phyloP scores from a whole-genome alignment of 2,797 vertebrate species.

The Merluccius polli region DNA sequence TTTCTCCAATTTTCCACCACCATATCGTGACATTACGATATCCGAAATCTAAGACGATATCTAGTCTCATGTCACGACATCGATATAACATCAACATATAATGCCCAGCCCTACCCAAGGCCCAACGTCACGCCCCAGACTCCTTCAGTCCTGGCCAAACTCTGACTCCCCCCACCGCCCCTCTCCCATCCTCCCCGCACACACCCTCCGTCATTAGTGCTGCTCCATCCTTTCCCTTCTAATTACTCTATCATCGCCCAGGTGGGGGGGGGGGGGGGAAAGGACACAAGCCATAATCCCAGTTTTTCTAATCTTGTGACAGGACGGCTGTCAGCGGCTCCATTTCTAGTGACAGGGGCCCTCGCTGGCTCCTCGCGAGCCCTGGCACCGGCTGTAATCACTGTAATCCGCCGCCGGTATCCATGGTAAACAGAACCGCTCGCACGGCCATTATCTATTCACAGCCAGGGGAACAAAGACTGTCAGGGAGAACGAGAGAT shows the following conservation, averaged over 20 bases:
- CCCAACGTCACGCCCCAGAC: no score
- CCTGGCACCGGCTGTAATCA: slow-evolving; percentile 64
- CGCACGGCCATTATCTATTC: slow-evolving; percentile 61
- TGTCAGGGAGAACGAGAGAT: slow-evolving; percentile 35
- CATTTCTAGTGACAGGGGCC: slow-evolving; percentile 42
- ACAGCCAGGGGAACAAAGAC: slow-evolving; percentile 58
- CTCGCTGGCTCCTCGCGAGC: slow-evolving; percentile 48
- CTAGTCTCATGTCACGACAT: no score
- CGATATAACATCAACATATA: no score
- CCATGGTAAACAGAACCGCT: slow-evolving; percentile 60
- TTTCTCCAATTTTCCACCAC: no score
- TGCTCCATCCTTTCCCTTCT: slow-evolving; percentile 16
- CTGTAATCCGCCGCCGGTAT: slow-evolving; percentile 55
- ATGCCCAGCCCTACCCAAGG: no score
- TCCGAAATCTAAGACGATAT: no score
- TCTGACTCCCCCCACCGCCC: slow-evolving; percentile 10
- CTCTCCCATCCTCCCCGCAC: slow-evolving; percentile 22
- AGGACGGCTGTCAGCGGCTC: slow-evolving; percentile 63
- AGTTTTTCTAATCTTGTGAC: slow-evolving; percentile 52
- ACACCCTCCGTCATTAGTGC: slow-evolving; percentile 26
- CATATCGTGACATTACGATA: no score
- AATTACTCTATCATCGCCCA: slow-evolving; percentile 57
- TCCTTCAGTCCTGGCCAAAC: no score
- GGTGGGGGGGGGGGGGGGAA: slow-evolving; percentile 28
- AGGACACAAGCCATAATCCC: slow-evolving; percentile 57